Conservation (phyloP, 2,888 invertebrate genomes). For the Neoitamus cyanurus region DNA sequence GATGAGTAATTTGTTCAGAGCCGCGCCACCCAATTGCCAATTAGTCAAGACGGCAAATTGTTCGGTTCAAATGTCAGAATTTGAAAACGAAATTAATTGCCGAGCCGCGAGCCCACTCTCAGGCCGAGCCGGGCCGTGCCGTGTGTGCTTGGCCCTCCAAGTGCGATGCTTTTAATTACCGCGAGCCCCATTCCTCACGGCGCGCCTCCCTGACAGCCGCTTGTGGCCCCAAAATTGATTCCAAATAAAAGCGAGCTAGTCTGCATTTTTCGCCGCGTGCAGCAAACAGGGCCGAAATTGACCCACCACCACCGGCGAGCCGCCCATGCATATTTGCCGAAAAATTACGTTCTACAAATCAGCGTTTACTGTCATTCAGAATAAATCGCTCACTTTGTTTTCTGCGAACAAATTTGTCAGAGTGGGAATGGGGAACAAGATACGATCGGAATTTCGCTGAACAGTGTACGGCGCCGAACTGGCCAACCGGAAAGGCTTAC, state of each 20-base stretch:
- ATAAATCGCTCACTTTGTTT: slow-evolving; percentile 34
- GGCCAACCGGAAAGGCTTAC: background rate
- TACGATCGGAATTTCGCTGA: background rate
- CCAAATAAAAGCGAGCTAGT: slow-evolving; percentile 19
- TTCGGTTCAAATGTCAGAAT: slow-evolving; percentile 45
- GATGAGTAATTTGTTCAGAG: slow-evolving; percentile 45
- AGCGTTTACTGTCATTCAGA: slow-evolving; percentile 10
- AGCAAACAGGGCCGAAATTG: background rate
- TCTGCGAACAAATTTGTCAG: background rate
- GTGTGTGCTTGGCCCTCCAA: background rate
- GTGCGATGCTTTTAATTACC: slow-evolving; percentile 37
- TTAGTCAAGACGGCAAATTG: slow-evolving; percentile 47
- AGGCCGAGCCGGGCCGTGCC: background rate
- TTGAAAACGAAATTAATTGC: slow-evolving; percentile 39
- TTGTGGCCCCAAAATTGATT: slow-evolving; percentile 32
- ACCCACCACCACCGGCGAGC: background rate
- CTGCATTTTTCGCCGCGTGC: slow-evolving; percentile 16
- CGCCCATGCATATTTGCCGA: background rate
- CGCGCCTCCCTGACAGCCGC: background rate
- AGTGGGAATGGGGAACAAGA: background rate
- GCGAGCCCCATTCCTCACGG: slow-evolving; percentile 11
- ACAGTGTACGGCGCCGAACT: background rate
- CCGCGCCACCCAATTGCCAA: slow-evolving; percentile 38
- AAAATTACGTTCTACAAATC: slow-evolving; percentile 23
- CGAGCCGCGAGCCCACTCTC: background rate